phyloP scores from a whole-genome alignment of 2,888 invertebrate genomes.

The Julus scandinavius region DNA sequence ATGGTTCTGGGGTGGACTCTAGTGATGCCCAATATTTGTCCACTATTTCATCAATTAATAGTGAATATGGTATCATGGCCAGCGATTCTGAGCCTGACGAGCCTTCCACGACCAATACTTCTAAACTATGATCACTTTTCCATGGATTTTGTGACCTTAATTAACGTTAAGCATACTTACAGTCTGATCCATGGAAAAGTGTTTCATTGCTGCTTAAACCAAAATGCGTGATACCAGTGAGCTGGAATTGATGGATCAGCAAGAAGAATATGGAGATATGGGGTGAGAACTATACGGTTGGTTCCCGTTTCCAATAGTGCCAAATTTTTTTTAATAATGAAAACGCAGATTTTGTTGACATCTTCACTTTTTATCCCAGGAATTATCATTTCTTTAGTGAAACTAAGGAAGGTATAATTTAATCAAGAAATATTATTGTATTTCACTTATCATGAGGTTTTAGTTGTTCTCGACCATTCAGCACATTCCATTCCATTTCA shows the following conservation, averaged over 20 bases:
- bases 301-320: not conserved
- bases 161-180: not conserved
- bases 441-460: not conserved
- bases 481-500: conserved; percentile 15
- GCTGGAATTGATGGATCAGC: not conserved
- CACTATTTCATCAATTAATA: conserved; percentile 55
- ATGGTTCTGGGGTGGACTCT: conserved; percentile 37
- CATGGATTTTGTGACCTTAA: not conserved
- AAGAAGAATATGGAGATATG: not conserved
- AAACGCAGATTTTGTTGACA: not conserved
- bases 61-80: conserved; percentile 54
- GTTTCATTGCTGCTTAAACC: conserved; percentile 23
- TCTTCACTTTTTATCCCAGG: conserved; percentile 16
- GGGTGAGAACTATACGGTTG: not conserved
- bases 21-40: conserved; percentile 54
- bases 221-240: not conserved
- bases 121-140: conserved; percentile 50
- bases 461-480: not conserved
- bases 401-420: not conserved
- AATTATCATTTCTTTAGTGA: conserved; percentile 12
- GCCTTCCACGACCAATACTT: conserved; percentile 45
- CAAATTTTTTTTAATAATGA: conserved; percentile 8
- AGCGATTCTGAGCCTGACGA: conserved; percentile 55
- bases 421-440: not conserved
- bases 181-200: not conserved